Conservation (phyloP, 2,888 invertebrate genomes). For the Lithophane leautieri region DNA sequence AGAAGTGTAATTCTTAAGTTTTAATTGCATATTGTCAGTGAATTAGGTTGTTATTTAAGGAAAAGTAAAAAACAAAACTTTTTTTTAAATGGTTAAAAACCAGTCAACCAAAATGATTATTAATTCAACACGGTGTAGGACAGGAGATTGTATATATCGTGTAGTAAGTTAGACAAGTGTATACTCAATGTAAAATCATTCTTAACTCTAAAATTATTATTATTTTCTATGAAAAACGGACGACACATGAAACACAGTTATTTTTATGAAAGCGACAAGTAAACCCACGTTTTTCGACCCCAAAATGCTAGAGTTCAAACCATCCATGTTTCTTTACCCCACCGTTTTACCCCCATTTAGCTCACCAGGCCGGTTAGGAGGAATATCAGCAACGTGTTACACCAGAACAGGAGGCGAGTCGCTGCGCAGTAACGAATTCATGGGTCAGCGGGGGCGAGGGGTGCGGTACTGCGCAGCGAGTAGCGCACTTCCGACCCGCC, state of each 20-base stretch:
- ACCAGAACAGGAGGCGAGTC: too few relatives aligned
- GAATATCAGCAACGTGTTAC: constrained; percentile 13
- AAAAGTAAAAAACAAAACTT: neutral
- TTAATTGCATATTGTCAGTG: neutral
- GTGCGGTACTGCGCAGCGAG: too few relatives aligned
- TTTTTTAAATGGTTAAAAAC: neutral
- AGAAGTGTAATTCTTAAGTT: neutral
- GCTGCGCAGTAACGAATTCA: too few relatives aligned
- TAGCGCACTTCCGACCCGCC: too few relatives aligned
- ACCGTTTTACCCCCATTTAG: neutral
- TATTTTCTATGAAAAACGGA: constrained; percentile 34
- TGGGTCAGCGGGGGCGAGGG: too few relatives aligned
- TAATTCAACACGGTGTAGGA: neutral
- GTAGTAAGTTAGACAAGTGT: neutral
- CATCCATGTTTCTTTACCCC: neutral
- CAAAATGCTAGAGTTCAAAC: constrained; percentile 1
- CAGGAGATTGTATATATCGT: neutral
- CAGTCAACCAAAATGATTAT: neutral
- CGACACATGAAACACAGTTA: constrained; percentile 57
- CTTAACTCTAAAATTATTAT: neutral
- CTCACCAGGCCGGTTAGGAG: constrained; percentile 3
- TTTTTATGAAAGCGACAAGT: constrained; percentile 43
- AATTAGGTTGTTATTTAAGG: neutral
- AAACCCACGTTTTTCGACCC: constrained; percentile 16
- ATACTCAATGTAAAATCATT: constrained; percentile 1